These are phyloP conservation scores for Polyommatus iphigenia DNA, from an alignment of 2,888 invertebrate genomes.

Conservation along the genomic window DNA sequence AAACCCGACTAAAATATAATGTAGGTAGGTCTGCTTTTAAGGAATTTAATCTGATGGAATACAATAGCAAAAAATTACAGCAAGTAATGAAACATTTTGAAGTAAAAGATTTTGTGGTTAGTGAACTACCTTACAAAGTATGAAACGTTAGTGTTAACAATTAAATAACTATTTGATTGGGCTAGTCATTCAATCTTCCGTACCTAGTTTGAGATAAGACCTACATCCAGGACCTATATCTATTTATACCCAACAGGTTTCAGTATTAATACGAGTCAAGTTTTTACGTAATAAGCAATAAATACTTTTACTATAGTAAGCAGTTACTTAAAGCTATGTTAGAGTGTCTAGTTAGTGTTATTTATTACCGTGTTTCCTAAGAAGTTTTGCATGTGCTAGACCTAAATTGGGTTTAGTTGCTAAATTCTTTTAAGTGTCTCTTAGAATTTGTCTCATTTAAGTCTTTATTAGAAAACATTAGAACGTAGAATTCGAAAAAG, in stretches of 20 bases:
- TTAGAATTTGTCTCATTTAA: neutral
- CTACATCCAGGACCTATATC: neutral
- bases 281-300: slow-evolving; percentile 17
- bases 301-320: slow-evolving; percentile 22
- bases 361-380: slow-evolving; percentile 1
- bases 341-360: slow-evolving; percentile 24
- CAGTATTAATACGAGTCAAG: slow-evolving; percentile 15
- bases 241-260: slow-evolving; percentile 11
- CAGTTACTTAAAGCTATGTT: neutral
- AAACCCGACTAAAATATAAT: too few relatives aligned
- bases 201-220: neutral
- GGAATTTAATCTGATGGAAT: too few relatives aligned
- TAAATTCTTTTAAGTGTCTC: neutral
- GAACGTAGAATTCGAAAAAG: neutral
- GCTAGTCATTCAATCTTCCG: neutral
- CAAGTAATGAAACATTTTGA: neutral
- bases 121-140: too few relatives aligned
- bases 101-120: too few relatives aligned
- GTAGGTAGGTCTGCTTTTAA: too few relatives aligned
- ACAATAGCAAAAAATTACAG: too few relatives aligned
- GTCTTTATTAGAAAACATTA: neutral
- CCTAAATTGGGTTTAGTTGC: slow-evolving; percentile 39
- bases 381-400: neutral
- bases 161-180: neutral
- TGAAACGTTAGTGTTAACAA: too few relatives aligned